Base-by-base conservation (phyloP, 1,140 invertebrate species). In the Trichogramma pretiosum region DNA sequence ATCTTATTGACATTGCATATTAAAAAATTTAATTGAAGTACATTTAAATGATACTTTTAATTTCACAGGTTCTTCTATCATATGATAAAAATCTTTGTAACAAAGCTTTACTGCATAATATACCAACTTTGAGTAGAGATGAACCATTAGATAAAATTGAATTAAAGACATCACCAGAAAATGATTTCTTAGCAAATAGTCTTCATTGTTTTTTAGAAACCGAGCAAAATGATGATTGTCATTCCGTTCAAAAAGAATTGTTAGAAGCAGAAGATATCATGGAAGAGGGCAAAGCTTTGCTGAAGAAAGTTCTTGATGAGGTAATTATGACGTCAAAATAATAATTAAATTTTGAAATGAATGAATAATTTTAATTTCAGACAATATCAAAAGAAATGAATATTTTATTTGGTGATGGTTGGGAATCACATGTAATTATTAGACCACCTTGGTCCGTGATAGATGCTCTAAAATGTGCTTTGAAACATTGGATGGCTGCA, bases 51-150 rank as follows among this genome's bases (percentile, higher is more conserved):
- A 35, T 35, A 26, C 14, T 23, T 21, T 41, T 51, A 33, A 52
- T 21, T 21, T 54, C n/a, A 21, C 11, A 70, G 67, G 51, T 69
- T 13, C 55, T 73, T 30, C 37, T 73, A 19, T 64, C 70, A 0
- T 69, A 65, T 45, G 69, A 72, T 26, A 63, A 63, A 54, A 72
- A 72, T 60, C 57, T 72, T 9, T 64, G 65, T 34, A 73, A 62
- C 30, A 72, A 72, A 56, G 65, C 68, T 3, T 60, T 63, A 50
- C 59, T 72, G 45, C 48, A 70, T 47, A 59, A 66, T 46, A 58
- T 71, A 26, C 26, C 48, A 5, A 45, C 55, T 4, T 38, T 70
- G 26, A 60, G 63, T 9, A 46, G 50, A n/a, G 35, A 64, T 14
- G 60, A 63, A 46, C 55, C 58, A 11, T 41, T 69, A 3, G 65